phyloP scores from a whole-genome alignment of 2,888 invertebrate genomes.

The Chrysina gloriosa region DNA sequence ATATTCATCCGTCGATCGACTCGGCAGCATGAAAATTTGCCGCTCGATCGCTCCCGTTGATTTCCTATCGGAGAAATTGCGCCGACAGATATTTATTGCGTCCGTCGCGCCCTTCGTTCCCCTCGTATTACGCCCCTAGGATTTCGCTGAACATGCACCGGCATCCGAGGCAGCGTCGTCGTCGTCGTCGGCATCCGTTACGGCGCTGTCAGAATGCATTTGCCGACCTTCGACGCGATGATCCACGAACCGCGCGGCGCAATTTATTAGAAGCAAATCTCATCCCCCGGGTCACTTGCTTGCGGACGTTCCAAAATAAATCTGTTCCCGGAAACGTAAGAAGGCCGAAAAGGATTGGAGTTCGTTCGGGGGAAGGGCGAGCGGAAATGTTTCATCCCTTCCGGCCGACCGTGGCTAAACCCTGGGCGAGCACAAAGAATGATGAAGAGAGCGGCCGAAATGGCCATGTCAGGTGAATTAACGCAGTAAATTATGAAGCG shows the following conservation, averaged over 20 bases:
- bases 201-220: slow-evolving; percentile 9
- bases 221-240: slow-evolving; percentile 1
- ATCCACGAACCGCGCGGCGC: slow-evolving; percentile 8
- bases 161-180: neutral
- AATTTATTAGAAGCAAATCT: slow-evolving; percentile 13
- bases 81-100: slow-evolving; percentile 15
- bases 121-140: neutral
- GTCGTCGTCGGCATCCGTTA: neutral
- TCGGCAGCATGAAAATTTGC: neutral
- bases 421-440: slow-evolving; percentile 39
- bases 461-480: slow-evolving; percentile 62
- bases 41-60: slow-evolving; percentile 5
- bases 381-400: too few species aligned
- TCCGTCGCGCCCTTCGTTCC: neutral
- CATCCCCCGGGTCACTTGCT: neutral
- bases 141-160: slow-evolving; percentile 14
- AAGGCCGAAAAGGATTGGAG: neutral
- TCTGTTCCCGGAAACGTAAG: slow-evolving; percentile 33
- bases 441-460: slow-evolving; percentile 45
- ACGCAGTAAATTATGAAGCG: slow-evolving; percentile 61
- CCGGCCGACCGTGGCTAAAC: too few species aligned
- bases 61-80: slow-evolving; percentile 4
- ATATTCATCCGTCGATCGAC: neutral
- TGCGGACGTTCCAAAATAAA: slow-evolving; percentile 31
- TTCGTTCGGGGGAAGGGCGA: too few species aligned